phyloP scores from a whole-genome alignment of 1,140 invertebrate genomes.

The Steinernema khuongi region DNA sequence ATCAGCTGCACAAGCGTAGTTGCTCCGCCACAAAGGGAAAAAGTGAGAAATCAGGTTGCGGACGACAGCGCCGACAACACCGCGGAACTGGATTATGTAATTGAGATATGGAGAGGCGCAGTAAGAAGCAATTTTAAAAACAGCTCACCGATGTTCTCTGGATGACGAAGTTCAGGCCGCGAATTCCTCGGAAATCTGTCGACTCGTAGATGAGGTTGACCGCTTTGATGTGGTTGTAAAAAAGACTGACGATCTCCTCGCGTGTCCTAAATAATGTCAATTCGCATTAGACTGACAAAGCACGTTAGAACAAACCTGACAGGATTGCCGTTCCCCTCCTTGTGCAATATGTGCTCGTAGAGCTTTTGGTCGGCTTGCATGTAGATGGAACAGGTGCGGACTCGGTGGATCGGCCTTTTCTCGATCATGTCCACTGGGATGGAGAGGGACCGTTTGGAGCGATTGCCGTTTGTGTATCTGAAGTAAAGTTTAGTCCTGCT shows the following conservation, averaged over 20 bases:
- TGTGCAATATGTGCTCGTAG: conserved; percentile 75
- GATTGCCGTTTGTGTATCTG: neutral
- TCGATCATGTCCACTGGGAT: conserved; percentile 9
- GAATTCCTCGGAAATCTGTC: conserved; percentile 86
- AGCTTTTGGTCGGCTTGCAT: conserved; percentile 95
- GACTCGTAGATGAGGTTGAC: conserved; percentile 95
- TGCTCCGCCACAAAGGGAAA: neutral
- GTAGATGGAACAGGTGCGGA: conserved; percentile 80
- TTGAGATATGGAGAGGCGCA: neutral
- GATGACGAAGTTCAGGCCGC: conserved; percentile 94
- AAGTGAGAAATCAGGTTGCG: neutral
- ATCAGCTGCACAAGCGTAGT: conserved; percentile 6
- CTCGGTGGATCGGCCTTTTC: conserved; percentile 31
- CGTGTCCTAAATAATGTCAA: conserved; percentile 64
- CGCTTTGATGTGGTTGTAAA: conserved; percentile 94
- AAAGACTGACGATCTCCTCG: conserved; percentile 92
- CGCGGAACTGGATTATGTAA: conserved; percentile 13
- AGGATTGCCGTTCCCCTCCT: conserved; percentile 55
- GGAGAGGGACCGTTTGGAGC: neutral
- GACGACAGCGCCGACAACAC: neutral
- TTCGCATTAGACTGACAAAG: conserved; percentile 16
- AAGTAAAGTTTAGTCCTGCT: neutral
- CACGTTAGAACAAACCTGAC: conserved; percentile 34
- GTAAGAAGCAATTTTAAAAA: conserved; percentile 14
- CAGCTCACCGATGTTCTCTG: conserved; percentile 79